A percentile compares a stretch with the other conserved stretches of the same genome.
Evolutionary conservation across 2,797 vertebrate species (phyloP).

Genomic region (Leucoraja ocellata): DNA sequence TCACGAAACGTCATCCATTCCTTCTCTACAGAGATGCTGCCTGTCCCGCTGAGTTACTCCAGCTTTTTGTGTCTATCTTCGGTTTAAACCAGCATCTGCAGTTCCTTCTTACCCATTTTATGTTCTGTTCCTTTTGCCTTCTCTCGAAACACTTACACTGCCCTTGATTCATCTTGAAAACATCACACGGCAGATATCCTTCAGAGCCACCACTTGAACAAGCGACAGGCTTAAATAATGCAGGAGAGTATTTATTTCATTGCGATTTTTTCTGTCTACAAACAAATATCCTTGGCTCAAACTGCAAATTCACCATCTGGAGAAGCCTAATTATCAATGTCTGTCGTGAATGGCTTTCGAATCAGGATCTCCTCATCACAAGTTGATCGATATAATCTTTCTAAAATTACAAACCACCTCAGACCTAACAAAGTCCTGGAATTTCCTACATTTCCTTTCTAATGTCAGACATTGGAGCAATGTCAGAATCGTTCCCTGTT

Average conservation of each 20-base stretch:
- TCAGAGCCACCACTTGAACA: not conserved
- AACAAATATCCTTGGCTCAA: slow-evolving; percentile 10
- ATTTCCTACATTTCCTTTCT: not conserved
- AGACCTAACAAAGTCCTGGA: not conserved
- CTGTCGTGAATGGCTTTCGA: not conserved
- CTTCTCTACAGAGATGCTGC: too few relatives aligned
- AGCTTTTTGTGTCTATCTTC: too few relatives aligned
- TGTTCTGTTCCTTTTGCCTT: not conserved
- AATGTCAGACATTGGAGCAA: not conserved
- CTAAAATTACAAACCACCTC: not conserved
- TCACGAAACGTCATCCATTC: too few relatives aligned
- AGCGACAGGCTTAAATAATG: not conserved
- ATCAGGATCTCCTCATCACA: not conserved
- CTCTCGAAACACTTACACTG: not conserved
- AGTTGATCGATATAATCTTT: not conserved
- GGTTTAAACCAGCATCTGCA: too few relatives aligned
- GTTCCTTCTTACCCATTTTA: too few relatives aligned
- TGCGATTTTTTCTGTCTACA: not conserved
- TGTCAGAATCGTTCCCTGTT: too few relatives aligned
- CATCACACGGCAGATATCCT: not conserved
- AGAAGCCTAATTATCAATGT: not conserved
- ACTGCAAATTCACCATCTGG: not conserved
- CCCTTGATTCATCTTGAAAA: not conserved
- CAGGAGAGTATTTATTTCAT: not conserved
- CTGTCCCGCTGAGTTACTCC: too few relatives aligned